phyloP scores from a whole-genome alignment of 2,797 vertebrate genomes.

The Pseudochirops corinnae region DNA sequence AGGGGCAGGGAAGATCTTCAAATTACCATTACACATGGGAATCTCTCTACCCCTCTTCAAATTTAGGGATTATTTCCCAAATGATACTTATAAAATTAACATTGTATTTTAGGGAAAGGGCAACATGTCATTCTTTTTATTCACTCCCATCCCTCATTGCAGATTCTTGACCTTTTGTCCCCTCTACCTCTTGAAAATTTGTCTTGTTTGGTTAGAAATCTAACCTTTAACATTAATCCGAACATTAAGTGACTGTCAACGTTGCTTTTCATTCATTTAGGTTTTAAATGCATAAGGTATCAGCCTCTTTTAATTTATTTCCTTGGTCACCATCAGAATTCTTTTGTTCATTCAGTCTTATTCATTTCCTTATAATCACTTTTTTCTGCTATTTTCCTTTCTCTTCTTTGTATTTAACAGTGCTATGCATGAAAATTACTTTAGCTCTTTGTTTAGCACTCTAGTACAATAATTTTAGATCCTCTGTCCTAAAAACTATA shows the following conservation, averaged over 20 bases:
- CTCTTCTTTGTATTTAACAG: not conserved
- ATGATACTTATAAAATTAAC: not conserved
- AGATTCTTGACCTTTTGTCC: not conserved
- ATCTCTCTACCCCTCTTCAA: not conserved
- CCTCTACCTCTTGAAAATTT: not conserved
- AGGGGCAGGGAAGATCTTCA: no score
- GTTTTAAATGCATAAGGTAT: not conserved
- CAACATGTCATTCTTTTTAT: not conserved
- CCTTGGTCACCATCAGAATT: not conserved
- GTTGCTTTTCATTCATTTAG: not conserved
- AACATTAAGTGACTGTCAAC: not conserved
- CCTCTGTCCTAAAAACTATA: not conserved
- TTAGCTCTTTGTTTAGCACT: not conserved
- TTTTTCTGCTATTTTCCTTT: not conserved
- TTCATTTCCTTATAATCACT: not conserved
- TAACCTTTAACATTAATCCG: not conserved
- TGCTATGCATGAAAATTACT: not conserved
- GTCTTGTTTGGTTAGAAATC: not conserved
- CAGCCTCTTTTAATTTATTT: not conserved
- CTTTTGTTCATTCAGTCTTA: not conserved
- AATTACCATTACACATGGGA: no score
- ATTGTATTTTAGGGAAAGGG: not conserved
- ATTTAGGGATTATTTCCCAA: not conserved
- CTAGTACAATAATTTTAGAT: not conserved
- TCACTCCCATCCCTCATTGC: not conserved